phyloP scores from a whole-genome alignment of 2,797 vertebrate species.

The Argentina silus region DNA sequence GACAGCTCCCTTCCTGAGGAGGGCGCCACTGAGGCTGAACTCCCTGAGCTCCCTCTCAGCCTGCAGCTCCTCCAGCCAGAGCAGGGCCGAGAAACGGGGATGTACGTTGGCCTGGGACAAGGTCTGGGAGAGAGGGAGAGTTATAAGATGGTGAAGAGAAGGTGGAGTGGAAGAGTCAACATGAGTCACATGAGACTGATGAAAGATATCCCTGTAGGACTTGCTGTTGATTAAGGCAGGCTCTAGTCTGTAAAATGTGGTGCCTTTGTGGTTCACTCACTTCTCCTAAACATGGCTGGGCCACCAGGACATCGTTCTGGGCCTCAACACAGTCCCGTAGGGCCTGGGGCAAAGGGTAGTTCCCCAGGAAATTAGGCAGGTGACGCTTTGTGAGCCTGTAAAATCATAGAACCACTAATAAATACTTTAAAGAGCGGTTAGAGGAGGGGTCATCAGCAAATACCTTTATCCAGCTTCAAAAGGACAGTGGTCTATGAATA shows the following conservation, averaged over 20 bases:
- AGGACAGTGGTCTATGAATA: background rate
- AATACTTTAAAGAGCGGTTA: no score
- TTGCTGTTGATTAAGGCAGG: background rate
- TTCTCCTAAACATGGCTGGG: conserved; percentile 87
- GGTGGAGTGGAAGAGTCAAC: background rate
- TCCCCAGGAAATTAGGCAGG: conserved; percentile 86
- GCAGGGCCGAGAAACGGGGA: conserved; percentile 74
- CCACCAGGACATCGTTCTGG: conserved; percentile 82
- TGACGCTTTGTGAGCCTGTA: conserved; percentile 75
- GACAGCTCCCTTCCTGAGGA: conserved; percentile 71
- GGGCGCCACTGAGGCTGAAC: conserved; percentile 72
- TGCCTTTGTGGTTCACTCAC: conserved; percentile 59
- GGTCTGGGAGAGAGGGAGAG: conserved; percentile 57
- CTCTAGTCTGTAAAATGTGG: background rate
- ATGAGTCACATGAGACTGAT: conserved; percentile 35
- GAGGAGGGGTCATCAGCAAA: background rate
- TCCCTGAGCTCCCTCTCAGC: conserved; percentile 73
- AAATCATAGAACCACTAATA: background rate
- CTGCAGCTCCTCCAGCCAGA: conserved; percentile 83
- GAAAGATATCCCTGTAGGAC: conserved; percentile 24
- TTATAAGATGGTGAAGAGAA: background rate
- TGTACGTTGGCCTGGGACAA: conserved; percentile 73
- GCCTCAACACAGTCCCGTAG: conserved; percentile 85
- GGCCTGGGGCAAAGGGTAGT: conserved; percentile 82
- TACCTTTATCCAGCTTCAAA: background rate